Evolutionary conservation across 1,140 invertebrate species (phyloP), one percentile per base, ranked within the genome.

Genomic region (Paraescarpia echinospica): DNA sequence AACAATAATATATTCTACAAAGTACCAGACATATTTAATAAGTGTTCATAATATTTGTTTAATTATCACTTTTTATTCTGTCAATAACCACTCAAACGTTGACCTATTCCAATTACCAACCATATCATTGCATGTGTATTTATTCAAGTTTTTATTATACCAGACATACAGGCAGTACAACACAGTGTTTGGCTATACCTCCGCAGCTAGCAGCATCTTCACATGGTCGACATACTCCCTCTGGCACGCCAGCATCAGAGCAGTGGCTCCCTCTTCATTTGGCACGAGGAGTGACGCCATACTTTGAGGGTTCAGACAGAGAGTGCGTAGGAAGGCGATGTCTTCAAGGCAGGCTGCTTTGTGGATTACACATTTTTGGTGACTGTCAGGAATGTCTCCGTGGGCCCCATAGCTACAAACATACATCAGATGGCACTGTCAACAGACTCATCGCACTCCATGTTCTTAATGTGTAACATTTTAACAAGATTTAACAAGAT

Each of bases 201-300:
- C 95, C 94, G 94, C 95, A 31, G 94, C 93, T 31, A 96, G 94
- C 14, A 96, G 95, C 77, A 93, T 93, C 88, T 95, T 93, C n/a
- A 96, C 96, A 92, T 96, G 95, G 90, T 95, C 93, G 35, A 94
- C 97, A 97, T 95, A 94, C 31, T 95, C 95, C 95, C 98, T 98
- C 96, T 98, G 98, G 95, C 98, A 98, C 94, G 98, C 98, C 96
- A 98, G 98, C 98, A 98, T 98, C 94, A 98, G 97, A 92, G 97
- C 97, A 92, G 98, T 98, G 90, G 97, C 97, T n/a, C 97, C 95
- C 92, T 93, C 92, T 41, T 77, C 92, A 48, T 92, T 92, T 35
- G 34, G 77, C 18, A 92, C 35, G 33, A 90, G 35, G 9, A 92
- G 35, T 89, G 77, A 35, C 18, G 91, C 34, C 41, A 48, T 35